Evolutionary conservation across 2,113 vertebrate species (phyloP).

Genomic region (Prietella phreatophila): DNA sequence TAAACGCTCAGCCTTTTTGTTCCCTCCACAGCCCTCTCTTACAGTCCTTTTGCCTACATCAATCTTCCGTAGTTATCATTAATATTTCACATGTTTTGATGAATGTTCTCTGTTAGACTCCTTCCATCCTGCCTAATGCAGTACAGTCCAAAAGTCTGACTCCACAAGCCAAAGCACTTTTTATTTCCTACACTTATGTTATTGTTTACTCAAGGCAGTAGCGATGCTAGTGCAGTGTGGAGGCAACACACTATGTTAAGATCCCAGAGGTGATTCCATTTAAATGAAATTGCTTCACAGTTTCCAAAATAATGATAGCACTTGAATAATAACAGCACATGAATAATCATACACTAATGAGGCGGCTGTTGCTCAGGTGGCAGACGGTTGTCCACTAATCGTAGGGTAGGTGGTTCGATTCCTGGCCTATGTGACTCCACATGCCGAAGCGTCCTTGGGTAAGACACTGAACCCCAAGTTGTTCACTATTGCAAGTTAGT

Average conservation of each 20-base stretch:
- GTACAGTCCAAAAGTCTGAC: background rate
- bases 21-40: background rate
- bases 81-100: background rate
- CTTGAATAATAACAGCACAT: no score
- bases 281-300: background rate
- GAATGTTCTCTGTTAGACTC: background rate
- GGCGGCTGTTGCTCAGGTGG: no score
- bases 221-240: background rate
- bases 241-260: background rate
- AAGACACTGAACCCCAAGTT: no score
- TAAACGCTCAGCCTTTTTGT: conserved; percentile 60
- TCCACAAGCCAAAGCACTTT: background rate
- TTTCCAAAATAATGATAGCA: background rate
- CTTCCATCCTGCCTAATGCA: background rate
- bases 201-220: background rate
- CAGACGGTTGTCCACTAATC: no score
- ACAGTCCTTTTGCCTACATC: background rate
- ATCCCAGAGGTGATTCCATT: background rate
- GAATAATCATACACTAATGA: no score
- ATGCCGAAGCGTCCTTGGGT: no score
- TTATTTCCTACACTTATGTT: background rate
- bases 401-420: no score
- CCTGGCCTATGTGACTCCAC: no score
- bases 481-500: no score
- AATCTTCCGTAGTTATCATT: background rate